A percentile compares a stretch with the other conserved stretches of the same genome.
These are phyloP conservation scores for Sebastiscus tertius DNA, from an alignment of 2,797 vertebrate genomes.

Conservation along the genomic window DNA sequence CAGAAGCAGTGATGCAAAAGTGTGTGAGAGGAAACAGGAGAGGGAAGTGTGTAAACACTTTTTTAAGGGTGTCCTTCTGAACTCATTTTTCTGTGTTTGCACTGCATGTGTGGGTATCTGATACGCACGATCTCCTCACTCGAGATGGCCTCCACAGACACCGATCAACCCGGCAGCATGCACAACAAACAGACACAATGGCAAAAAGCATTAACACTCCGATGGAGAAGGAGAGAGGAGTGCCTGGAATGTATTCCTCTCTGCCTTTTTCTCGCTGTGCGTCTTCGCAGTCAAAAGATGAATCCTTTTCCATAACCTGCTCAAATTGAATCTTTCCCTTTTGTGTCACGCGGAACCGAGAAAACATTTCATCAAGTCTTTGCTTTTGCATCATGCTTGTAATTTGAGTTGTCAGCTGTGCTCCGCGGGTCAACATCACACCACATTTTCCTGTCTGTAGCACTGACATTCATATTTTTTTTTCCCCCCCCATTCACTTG, in stretches of 20 bases:
- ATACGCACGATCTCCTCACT: constrained; percentile 21
- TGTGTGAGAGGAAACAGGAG: not conserved
- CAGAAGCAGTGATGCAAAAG: constrained; percentile 10
- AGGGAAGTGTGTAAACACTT: not conserved
- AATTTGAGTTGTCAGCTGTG: constrained; percentile 45
- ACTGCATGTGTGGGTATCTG: not conserved
- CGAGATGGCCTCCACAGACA: constrained; percentile 39
- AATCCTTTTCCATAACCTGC: constrained; percentile 30
- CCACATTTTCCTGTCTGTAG: not conserved
- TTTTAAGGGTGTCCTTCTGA: constrained; percentile 7
- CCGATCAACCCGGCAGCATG: constrained; percentile 36
- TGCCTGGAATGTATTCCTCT: constrained; percentile 34
- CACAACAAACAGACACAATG: constrained; percentile 49
- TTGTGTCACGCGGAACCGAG: constrained; percentile 41
- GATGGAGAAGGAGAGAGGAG: constrained; percentile 5
- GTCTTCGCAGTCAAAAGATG: constrained; percentile 28
- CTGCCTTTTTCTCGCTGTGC: constrained; percentile 14
- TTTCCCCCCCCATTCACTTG: not conserved
- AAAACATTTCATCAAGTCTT: constrained; percentile 49
- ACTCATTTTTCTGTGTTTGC: constrained; percentile 21
- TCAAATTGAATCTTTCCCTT: constrained; percentile 54
- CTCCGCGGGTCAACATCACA: constrained; percentile 18
- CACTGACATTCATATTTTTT: not conserved
- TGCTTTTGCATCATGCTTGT: constrained; percentile 33
- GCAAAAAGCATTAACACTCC: constrained; percentile 47